Percentiles rank a stretch among this genome's conserved stretches.
These are phyloP conservation scores for Rattus norvegicus DNA, from an alignment of 2,113 vertebrate genomes.

Conservation along the genomic window GRCr8 NC_086028.1:63202501-63203000, in stretches of 20 bases:
- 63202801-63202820: slow-evolving; percentile 13
- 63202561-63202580: background rate
- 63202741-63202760: background rate
- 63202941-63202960: background rate
- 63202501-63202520: background rate
- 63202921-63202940: background rate
- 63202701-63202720: background rate
- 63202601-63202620: background rate
- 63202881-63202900: background rate
- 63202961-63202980: background rate
- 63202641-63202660: background rate
- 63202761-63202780: background rate
- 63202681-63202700: background rate
- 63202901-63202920: background rate
- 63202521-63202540: background rate
- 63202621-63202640: slow-evolving; percentile 30
- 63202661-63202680: background rate
- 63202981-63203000: background rate
- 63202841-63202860: background rate
- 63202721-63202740: background rate
- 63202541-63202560: background rate
- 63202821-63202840: background rate
- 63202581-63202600: background rate
- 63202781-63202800: background rate
- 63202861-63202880: background rate